Conservation (phyloP, 1,140 invertebrate genomes). For the Maniola jurtina region DNA sequence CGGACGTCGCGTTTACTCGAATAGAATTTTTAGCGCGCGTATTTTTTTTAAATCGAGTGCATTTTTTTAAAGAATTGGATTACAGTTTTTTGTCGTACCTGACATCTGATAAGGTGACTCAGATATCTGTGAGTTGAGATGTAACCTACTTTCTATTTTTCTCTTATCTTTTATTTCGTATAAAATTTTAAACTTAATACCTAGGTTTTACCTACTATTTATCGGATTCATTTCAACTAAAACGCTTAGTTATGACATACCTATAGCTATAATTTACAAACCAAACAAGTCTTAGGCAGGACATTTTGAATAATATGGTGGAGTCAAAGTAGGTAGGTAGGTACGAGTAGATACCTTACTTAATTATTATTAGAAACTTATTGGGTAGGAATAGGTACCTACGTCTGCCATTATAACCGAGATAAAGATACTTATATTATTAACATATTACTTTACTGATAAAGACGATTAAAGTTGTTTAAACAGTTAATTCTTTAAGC, state of each 20-base stretch:
- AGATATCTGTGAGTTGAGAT: conserved; percentile 8
- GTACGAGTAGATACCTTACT: no score
- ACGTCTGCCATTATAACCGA: neutral
- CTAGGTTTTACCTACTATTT: neutral
- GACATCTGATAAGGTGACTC: conserved; percentile 9
- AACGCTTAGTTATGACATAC: no score
- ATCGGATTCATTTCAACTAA: neutral
- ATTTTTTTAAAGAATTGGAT: neutral
- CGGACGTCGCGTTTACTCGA: conserved; percentile 19
- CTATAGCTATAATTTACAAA: no score
- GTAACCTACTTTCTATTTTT: conserved; percentile 4
- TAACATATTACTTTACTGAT: neutral
- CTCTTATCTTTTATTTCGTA: neutral
- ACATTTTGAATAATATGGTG: no score
- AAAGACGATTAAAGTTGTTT: neutral
- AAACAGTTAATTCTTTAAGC: neutral
- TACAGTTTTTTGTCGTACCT: neutral
- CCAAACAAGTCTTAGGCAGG: no score
- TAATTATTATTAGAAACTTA: neutral
- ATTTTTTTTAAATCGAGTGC: conserved; percentile 1
- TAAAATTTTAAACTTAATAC: no score
- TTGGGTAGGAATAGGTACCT: no score
- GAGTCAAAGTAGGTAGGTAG: no score
- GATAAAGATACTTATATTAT: no score
- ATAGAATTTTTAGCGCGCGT: neutral